phyloP scores from a whole-genome alignment of 2,888 invertebrate genomes.

The Phyllotreta cruciferae region DNA sequence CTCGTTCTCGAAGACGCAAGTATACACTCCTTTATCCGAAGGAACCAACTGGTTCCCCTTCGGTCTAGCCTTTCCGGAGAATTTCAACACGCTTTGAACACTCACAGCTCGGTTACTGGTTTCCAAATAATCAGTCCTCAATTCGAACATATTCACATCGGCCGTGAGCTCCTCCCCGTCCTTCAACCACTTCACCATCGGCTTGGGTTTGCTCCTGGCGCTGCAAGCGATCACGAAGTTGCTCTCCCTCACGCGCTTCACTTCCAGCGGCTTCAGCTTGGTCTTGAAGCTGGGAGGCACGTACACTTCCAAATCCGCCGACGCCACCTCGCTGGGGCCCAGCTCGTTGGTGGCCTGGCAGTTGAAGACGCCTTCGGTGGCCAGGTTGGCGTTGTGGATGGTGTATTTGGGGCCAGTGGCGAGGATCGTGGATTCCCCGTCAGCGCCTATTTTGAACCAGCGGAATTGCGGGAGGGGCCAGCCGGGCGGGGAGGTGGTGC shows the following conservation, averaged over 20 bases:
- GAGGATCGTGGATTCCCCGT: constrained; percentile 70
- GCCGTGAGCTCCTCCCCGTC: constrained; percentile 81
- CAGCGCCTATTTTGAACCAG: constrained; percentile 83
- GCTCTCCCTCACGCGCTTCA: constrained; percentile 73
- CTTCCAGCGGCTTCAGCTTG: constrained; percentile 80
- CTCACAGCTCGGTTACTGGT: constrained; percentile 81
- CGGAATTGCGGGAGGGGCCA: constrained; percentile 90
- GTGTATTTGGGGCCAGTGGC: constrained; percentile 84
- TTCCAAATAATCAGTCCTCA: constrained; percentile 79
- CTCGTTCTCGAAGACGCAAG: constrained; percentile 88
- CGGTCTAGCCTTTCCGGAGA: constrained; percentile 80
- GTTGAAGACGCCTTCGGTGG: constrained; percentile 87
- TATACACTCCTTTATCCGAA: constrained; percentile 85
- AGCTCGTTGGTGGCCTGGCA: constrained; percentile 91
- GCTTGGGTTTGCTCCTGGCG: constrained; percentile 88
- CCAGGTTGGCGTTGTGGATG: constrained; percentile 83
- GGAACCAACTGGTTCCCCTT: constrained; percentile 79
- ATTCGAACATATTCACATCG: constrained; percentile 80
- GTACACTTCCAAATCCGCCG: constrained; percentile 84
- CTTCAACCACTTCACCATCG: constrained; percentile 85
- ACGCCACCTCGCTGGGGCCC: constrained; percentile 84
- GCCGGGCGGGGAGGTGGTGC: constrained; percentile 88
- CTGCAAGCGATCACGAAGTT: constrained; percentile 83
- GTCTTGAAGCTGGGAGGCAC: constrained; percentile 86
- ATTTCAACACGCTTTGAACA: constrained; percentile 82